Evolutionary conservation across 2,888 invertebrate genomes (phyloP), one percentile per base, ranked within the genome.

Genomic region (Zaprionus lineosus): DNA sequence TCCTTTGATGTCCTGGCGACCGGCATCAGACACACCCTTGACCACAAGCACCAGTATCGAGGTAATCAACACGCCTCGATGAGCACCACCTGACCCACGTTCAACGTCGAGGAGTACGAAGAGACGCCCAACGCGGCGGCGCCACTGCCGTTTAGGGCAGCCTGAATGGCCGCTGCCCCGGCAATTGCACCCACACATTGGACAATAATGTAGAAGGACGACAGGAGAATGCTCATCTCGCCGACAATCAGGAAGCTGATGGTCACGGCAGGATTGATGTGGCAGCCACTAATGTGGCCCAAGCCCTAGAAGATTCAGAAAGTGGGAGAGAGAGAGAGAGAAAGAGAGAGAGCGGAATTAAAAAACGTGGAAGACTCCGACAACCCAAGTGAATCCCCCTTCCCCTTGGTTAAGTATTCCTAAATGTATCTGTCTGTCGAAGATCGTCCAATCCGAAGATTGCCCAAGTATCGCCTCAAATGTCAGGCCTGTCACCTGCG

Each of bases 201-300:
- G 6, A 94, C 94, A 14, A 95, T 89, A 44, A 97, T 92, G 91
- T 97, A 98, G 82, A 96, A 92, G 9, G 94, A 40, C 0, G 94
- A 94, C 88, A 96, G 94, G 37, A 97, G 90, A 18, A 97, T 91
- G 82, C 94, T 94, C 76, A 96, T 93, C 90, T 96, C 95, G 40
- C 97, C 96, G 2, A 96, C 93, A 4, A 93, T 93, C 68, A 97
- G 91, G 88, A 97, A 93, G 0, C 96, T 96, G 47, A 92, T 89
- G 0, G 97, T 97, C 26, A 98, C 96, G 0, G 98, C 97, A 0
- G 98, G 98, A 91, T 98, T 98, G 78, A 97, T 93, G 91, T 97
- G 97, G 1, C 96, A 96, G 3, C 97, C 97, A 31, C 96, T 97
- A 28, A 97, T 94, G 87, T 97, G 96, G 0, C 95, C 96, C 70